phyloP scores from a whole-genome alignment of 2,113 vertebrate species.

The Saguinus midas region DNA sequence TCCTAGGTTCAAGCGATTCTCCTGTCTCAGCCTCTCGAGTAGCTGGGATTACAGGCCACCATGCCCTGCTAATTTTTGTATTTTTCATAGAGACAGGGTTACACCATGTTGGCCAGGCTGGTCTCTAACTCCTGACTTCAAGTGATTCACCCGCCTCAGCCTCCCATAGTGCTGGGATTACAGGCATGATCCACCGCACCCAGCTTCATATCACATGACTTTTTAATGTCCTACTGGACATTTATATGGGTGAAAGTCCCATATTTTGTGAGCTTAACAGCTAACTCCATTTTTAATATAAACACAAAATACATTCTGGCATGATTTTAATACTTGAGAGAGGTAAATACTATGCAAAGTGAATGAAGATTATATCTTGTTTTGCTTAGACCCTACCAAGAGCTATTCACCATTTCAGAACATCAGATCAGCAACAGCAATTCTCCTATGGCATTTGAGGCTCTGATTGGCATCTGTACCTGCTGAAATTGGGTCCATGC shows the following conservation, averaged over 20 bases:
- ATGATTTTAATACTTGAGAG: conserved; percentile 59
- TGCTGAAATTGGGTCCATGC: conserved; percentile 38
- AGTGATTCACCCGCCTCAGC: too few relatives aligned
- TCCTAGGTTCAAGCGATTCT: too few relatives aligned
- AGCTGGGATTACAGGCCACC: too few relatives aligned
- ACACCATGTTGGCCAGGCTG: too few relatives aligned
- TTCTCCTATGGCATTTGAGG: background rate
- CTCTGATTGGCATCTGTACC: background rate
- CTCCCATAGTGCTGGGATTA: too few relatives aligned
- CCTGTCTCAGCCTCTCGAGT: too few relatives aligned
- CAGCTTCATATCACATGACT: background rate
- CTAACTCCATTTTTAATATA: conserved; percentile 27
- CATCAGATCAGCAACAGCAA: background rate
- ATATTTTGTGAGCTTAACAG: background rate
- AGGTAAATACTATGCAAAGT: conserved; percentile 53
- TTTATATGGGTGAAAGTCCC: background rate
- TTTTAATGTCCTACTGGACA: background rate
- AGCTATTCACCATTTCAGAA: conserved; percentile 11
- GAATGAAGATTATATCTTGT: conserved; percentile 29
- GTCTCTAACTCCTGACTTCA: too few relatives aligned
- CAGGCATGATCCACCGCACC: too few relatives aligned
- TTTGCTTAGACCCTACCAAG: conserved; percentile 35
- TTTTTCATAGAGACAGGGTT: too few relatives aligned
- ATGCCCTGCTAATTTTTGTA: too few relatives aligned
- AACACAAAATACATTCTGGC: conserved; percentile 20